These are phyloP conservation scores for Nephila pilipes DNA, from an alignment of 1,140 invertebrate genomes.

Conservation along the genomic window DNA sequence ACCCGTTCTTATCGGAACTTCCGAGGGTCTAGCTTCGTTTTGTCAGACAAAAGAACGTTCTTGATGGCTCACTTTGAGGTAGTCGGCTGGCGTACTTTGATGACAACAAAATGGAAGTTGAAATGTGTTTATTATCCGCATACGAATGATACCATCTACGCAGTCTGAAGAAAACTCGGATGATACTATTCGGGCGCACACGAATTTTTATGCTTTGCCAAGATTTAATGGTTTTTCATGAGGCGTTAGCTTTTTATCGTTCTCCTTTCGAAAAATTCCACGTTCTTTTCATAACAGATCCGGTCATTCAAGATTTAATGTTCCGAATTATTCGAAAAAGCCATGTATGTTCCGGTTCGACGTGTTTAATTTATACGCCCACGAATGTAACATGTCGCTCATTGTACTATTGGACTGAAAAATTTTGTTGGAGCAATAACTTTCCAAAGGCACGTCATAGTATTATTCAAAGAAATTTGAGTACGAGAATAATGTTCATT, in stretches of 20 bases:
- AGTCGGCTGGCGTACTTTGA: background rate
- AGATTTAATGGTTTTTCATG: background rate
- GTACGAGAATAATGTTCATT: background rate
- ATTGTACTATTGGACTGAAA: background rate
- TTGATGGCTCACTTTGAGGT: constrained; percentile 17
- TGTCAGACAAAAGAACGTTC: constrained; percentile 30
- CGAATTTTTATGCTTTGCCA: background rate
- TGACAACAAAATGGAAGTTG: constrained; percentile 43
- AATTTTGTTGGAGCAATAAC: background rate
- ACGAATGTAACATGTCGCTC: background rate
- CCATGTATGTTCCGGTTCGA: background rate
- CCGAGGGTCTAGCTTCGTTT: background rate
- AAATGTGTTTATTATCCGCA: constrained; percentile 19
- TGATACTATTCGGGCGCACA: background rate
- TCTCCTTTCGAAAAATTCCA: background rate
- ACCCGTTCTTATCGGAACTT: constrained; percentile 18
- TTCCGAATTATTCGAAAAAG: background rate
- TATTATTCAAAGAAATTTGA: background rate
- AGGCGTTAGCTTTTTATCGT: constrained; percentile 10
- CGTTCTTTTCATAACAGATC: background rate
- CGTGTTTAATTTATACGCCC: constrained; percentile 25
- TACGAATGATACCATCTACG: background rate
- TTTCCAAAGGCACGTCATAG: background rate
- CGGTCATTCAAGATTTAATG: constrained; percentile 7
- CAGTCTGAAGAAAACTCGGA: background rate